Percentiles rank a stretch among this genome's conserved stretches.
Evolutionary conservation across 2,797 vertebrate species (phyloP).

Genomic region (Sitta carolinensis): DNA sequence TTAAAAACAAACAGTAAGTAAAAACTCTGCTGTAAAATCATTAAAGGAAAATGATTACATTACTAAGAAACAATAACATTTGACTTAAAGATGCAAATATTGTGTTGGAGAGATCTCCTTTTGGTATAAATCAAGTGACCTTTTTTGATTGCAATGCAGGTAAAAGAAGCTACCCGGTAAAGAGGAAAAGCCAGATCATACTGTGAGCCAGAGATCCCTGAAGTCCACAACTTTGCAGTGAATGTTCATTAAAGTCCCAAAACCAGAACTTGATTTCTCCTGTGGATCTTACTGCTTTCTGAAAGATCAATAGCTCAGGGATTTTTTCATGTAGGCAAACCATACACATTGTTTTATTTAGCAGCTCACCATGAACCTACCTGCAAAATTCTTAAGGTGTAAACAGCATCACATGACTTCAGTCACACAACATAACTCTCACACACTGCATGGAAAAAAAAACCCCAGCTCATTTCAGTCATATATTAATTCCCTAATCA

Average conservation of each 20-base stretch:
- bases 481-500: not conserved
- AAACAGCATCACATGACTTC: not conserved
- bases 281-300: not conserved
- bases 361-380: not conserved
- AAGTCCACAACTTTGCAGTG: not conserved
- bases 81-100: not conserved
- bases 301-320: not conserved
- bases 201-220: not conserved
- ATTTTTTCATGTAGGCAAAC: not conserved
- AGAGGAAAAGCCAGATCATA: not conserved
- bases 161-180: not conserved
- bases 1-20: not conserved
- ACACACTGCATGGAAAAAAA: accelerated
- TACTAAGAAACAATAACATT: not conserved
- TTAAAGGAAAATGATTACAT: not conserved
- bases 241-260: not conserved
- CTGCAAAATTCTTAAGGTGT: not conserved
- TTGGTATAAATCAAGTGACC: not conserved
- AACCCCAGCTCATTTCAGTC: accelerated
- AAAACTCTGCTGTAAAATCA: not conserved
- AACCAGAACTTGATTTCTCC: not conserved
- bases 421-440: not conserved
- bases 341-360: not conserved
- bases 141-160: not conserved
- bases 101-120: not conserved